These are phyloP conservation scores for Psittacara wagleri DNA, from an alignment of 2,113 vertebrate species.

Conservation along the genomic window DNA sequence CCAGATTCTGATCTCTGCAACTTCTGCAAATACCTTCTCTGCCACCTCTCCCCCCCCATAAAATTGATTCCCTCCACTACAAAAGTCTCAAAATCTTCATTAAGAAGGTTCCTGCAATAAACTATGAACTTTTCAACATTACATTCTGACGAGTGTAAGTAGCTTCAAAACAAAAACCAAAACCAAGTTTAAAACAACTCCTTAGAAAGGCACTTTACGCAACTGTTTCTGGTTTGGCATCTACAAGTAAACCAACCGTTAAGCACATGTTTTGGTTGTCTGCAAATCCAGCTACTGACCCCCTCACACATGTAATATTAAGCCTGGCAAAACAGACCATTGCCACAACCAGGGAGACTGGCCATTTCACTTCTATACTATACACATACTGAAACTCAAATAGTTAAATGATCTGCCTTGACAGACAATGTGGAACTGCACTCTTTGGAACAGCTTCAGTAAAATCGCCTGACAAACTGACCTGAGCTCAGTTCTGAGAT, in stretches of 20 bases:
- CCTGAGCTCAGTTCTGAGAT: background rate
- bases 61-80: background rate
- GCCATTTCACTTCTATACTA: background rate
- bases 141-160: background rate
- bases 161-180: background rate
- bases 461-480: background rate
- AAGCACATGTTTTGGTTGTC: conserved; percentile 13
- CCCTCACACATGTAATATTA: background rate
- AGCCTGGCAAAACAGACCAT: background rate
- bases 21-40: background rate
- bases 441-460: background rate
- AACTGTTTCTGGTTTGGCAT: conserved; percentile 37
- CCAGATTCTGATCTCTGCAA: background rate
- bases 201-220: conserved; percentile 15
- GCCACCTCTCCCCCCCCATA: rapidly evolving
- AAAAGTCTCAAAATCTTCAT: background rate
- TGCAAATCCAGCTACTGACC: background rate
- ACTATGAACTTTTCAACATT: background rate
- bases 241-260: conserved; percentile 19
- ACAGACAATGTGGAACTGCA: background rate
- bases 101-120: background rate
- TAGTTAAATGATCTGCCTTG: background rate
- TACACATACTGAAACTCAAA: background rate
- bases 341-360: background rate
- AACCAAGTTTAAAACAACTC: background rate